Conservation (phyloP, 2,888 invertebrate genomes). For the Nemoura dubitans region DNA sequence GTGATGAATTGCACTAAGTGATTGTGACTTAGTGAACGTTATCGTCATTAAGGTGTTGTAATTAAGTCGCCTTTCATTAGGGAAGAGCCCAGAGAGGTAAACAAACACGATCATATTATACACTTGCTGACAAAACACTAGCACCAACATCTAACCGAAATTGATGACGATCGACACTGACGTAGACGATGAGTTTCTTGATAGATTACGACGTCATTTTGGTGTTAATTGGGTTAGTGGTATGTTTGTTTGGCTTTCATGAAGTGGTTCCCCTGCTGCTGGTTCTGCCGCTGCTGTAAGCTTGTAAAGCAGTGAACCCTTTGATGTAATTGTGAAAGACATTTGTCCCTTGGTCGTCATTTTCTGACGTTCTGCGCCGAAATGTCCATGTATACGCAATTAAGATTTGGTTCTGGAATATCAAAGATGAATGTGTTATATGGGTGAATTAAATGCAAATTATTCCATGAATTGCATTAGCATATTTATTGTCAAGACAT, state of each 20-base stretch:
- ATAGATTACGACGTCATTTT: constrained; percentile 18
- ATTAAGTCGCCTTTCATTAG: constrained; percentile 36
- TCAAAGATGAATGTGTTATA: neutral
- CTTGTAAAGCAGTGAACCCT: neutral
- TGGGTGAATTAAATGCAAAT: constrained; percentile 29
- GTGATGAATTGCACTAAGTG: constrained; percentile 35
- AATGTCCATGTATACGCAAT: neutral
- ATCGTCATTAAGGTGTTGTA: constrained; percentile 41
- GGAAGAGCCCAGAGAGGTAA: constrained; percentile 24
- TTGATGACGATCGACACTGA: constrained; percentile 20
- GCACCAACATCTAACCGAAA: neutral
- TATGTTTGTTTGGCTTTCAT: neutral
- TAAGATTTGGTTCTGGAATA: neutral
- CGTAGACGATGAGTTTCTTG: neutral
- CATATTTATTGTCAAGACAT: constrained; percentile 41
- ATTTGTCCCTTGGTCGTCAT: neutral
- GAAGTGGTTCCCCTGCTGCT: neutral
- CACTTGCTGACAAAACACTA: neutral
- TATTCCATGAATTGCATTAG: constrained; percentile 39
- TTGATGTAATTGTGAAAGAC: neutral
- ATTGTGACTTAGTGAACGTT: constrained; percentile 29
- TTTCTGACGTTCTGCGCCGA: neutral
- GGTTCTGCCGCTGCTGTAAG: neutral
- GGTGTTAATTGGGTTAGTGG: constrained; percentile 20
- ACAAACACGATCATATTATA: constrained; percentile 18